These are phyloP conservation scores for Tetrax tetrax DNA, from an alignment of 2,113 vertebrate genomes.

Conservation along the genomic window DNA sequence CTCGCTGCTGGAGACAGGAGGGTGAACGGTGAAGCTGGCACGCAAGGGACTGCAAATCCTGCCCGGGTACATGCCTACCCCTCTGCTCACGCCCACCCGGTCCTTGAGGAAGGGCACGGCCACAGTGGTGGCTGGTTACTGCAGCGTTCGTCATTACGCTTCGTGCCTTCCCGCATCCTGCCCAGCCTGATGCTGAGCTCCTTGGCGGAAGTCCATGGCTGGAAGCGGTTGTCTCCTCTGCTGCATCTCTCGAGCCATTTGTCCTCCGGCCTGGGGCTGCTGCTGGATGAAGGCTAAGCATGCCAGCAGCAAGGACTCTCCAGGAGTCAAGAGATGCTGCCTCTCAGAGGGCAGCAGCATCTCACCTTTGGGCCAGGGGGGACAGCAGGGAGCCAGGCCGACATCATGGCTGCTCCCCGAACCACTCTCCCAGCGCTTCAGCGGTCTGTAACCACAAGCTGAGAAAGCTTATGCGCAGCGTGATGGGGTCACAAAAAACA, in stretches of 20 bases:
- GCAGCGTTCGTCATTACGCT: not conserved
- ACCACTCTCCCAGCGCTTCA: not conserved
- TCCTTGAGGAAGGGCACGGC: not conserved
- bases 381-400: not conserved
- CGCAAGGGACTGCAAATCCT: rapidly evolving
- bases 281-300: not conserved
- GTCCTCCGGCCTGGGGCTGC: not conserved
- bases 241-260: not conserved
- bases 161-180: not conserved
- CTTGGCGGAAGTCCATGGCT: not conserved
- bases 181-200: not conserved
- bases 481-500: not conserved
- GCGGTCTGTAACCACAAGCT: not conserved
- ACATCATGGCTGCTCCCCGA: not conserved
- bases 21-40: rapidly evolving
- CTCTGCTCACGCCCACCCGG: rapidly evolving
- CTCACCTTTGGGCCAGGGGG: not conserved
- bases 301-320: not conserved
- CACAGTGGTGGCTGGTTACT: not conserved
- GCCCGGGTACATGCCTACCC: rapidly evolving
- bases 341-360: not conserved
- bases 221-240: not conserved
- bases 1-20: rapidly evolving
- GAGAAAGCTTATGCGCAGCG: not conserved
- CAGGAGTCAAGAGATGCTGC: not conserved